A percentile compares a stretch with the other conserved stretches of the same genome.
These are phyloP conservation scores for Galeopterus variegatus DNA, from an alignment of 2,113 vertebrate species.

Conservation along the genomic window DNA sequence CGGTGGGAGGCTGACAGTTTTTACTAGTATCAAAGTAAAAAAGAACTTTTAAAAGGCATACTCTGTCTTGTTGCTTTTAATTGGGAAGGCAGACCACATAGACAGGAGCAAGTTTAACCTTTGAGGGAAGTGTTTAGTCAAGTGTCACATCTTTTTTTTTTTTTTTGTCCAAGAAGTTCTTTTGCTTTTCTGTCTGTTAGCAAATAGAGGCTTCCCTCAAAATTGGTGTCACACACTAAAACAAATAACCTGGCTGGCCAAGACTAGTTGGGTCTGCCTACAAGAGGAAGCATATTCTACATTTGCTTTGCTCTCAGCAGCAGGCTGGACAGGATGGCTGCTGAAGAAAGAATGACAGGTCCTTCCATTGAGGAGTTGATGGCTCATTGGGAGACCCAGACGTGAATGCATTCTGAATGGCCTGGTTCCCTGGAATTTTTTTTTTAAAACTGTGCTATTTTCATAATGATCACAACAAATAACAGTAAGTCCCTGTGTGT, in stretches of 20 bases:
- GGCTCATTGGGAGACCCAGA: not conserved
- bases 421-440: not conserved
- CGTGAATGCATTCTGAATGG: not conserved
- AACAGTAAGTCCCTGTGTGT: not conserved
- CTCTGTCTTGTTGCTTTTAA: not conserved
- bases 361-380: not conserved
- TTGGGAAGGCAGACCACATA: not conserved
- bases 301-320: not conserved
- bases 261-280: not conserved
- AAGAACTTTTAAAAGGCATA: not conserved
- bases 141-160: not conserved
- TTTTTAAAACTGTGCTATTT: not conserved
- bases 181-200: conserved; percentile 13
- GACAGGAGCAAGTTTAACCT: not conserved
- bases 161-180: not conserved
- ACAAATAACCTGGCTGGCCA: not conserved
- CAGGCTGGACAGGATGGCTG: not conserved
- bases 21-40: not conserved
- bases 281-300: not conserved
- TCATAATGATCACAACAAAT: not conserved
- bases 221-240: not conserved
- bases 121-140: not conserved
- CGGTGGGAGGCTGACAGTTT: not conserved
- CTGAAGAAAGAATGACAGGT: not conserved
- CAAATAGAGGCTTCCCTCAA: not conserved